phyloP scores from a whole-genome alignment of 2,888 invertebrate species.

The Drosophila limbata region DNA sequence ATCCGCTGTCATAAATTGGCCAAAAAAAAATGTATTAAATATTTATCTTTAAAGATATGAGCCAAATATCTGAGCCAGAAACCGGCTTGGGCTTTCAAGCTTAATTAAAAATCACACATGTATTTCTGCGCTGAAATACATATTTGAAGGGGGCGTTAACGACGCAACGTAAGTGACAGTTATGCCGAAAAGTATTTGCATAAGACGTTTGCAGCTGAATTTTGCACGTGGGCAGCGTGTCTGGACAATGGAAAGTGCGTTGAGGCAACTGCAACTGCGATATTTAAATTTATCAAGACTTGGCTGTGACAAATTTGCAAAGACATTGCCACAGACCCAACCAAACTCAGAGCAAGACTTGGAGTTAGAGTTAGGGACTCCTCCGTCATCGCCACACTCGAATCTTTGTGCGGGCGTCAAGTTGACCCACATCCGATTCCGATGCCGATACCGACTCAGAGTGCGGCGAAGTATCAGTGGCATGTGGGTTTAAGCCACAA shows the following conservation, averaged over 20 bases:
- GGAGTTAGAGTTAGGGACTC: conserved; percentile 8
- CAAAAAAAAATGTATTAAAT: conserved; percentile 24
- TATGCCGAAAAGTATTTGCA: conserved; percentile 55
- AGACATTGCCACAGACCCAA: conserved; percentile 18
- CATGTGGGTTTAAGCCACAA: conserved; percentile 67
- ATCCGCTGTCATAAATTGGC: conserved; percentile 75
- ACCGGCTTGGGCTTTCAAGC: conserved; percentile 40
- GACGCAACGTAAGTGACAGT: background rate
- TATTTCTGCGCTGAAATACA: conserved; percentile 34
- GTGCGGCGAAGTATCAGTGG: conserved; percentile 39
- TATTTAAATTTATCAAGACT: conserved; percentile 33
- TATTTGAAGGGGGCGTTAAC: conserved; percentile 43
- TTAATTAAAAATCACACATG: conserved; percentile 61
- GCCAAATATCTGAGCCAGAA: conserved; percentile 52
- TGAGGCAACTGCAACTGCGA: conserved; percentile 27
- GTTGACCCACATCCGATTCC: conserved; percentile 72
- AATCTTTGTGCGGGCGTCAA: conserved; percentile 69
- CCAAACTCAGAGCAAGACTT: conserved; percentile 1
- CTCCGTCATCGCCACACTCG: conserved; percentile 3
- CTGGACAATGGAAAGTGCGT: conserved; percentile 70
- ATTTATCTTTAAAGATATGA: conserved; percentile 39
- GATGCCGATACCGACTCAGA: background rate
- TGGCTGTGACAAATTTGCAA: conserved; percentile 66
- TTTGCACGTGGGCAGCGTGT: conserved; percentile 36
- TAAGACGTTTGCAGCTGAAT: conserved; percentile 35